Percentiles rank a stretch among this genome's conserved stretches.
Conservation (phyloP, 2,888 invertebrate genomes). For the Heliconius charithonia region DNA sequence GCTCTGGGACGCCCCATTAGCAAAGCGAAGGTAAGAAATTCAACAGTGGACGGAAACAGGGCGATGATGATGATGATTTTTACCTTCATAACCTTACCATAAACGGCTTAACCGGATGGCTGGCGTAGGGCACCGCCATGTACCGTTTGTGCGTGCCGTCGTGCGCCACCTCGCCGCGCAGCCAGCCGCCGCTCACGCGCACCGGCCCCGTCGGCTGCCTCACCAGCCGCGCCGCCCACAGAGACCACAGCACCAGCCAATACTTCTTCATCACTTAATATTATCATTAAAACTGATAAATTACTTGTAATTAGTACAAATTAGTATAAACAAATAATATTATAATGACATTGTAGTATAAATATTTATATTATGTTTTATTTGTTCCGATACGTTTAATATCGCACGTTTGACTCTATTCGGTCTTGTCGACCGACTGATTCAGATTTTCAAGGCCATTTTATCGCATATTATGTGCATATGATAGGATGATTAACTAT, state of each 20-base stretch:
- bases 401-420: neutral
- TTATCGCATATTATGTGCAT: neutral
- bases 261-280: conserved; percentile 49
- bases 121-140: conserved; percentile 68
- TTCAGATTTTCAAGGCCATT: conserved; percentile 13
- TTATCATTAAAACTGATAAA: conserved; percentile 4
- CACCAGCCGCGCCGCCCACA: conserved; percentile 68
- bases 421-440: conserved; percentile 12
- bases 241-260: conserved; percentile 72
- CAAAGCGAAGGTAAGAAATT: too few relatives aligned
- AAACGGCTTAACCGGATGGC: conserved; percentile 57
- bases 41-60: too few relatives aligned
- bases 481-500: neutral
- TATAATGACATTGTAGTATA: conserved; percentile 17
- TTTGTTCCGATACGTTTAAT: neutral
- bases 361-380: neutral
- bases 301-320: neutral
- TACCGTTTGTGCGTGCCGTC: conserved; percentile 63
- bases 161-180: conserved; percentile 53
- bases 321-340: neutral
- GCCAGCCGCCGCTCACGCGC: conserved; percentile 60
- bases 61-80: neutral
- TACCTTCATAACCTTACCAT: conserved; percentile 52
- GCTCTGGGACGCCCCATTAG: too few relatives aligned
- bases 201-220: conserved; percentile 65